phyloP scores from a whole-genome alignment of 2,888 invertebrate species.

The Drosophila diplacantha region DNA sequence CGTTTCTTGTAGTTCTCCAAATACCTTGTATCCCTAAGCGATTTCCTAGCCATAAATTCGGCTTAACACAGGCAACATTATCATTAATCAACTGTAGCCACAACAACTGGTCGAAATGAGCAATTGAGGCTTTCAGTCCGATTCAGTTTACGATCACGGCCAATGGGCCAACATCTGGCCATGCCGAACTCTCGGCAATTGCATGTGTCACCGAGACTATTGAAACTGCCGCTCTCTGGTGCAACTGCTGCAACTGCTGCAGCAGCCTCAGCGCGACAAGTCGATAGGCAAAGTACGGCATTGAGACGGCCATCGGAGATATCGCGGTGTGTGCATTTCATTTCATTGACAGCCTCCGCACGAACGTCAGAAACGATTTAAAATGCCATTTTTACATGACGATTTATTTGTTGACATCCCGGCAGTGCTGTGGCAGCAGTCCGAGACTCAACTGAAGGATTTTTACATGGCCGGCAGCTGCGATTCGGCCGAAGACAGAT shows the following conservation, averaged over 20 bases:
- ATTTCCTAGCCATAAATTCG: slow-evolving; percentile 20
- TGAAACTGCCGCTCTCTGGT: slow-evolving; percentile 16
- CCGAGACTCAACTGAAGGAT: slow-evolving; percentile 38
- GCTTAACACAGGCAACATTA: slow-evolving; percentile 14
- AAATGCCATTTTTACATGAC: slow-evolving; percentile 75
- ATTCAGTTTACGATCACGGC: slow-evolving; percentile 36
- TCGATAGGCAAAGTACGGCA: slow-evolving; percentile 25
- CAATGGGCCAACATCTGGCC: slow-evolving; percentile 20
- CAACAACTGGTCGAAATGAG: slow-evolving; percentile 30
- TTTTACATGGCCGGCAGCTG: slow-evolving; percentile 50
- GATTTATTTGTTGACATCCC: slow-evolving; percentile 73
- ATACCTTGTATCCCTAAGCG: not conserved
- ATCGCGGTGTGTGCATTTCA: slow-evolving; percentile 61
- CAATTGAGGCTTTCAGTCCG: slow-evolving; percentile 29
- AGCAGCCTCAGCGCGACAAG: slow-evolving; percentile 8
- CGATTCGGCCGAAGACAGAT: slow-evolving; percentile 54
- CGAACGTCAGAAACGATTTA: slow-evolving; percentile 75
- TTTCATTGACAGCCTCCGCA: slow-evolving; percentile 68
- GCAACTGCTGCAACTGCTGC: slow-evolving; percentile 5
- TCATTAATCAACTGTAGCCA: slow-evolving; percentile 31
- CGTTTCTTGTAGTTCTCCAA: not conserved
- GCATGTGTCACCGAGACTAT: slow-evolving; percentile 20
- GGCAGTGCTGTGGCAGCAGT: slow-evolving; percentile 33
- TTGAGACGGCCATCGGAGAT: slow-evolving; percentile 15
- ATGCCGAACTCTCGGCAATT: slow-evolving; percentile 17